These are phyloP conservation scores for Promerops cafer DNA, from an alignment of 2,113 vertebrate genomes.

Conservation along the genomic window DNA sequence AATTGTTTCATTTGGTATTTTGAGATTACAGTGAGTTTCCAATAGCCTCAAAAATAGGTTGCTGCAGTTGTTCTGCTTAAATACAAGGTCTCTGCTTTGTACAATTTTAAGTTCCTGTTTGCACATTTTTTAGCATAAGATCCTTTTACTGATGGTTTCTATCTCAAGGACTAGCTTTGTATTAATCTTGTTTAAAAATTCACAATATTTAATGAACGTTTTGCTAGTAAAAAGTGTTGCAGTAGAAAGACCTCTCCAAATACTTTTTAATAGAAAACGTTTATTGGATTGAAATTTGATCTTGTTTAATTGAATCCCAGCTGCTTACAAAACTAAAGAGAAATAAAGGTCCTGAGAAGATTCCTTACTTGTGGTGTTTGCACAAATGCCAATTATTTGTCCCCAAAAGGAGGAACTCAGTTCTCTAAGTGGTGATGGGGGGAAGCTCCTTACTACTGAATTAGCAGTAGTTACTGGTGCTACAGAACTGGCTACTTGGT, in stretches of 20 bases:
- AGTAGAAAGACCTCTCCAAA: not conserved
- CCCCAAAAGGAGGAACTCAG: not conserved
- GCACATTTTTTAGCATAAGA: not conserved
- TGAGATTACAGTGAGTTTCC: not conserved
- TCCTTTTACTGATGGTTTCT: not conserved
- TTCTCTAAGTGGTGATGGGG: not conserved
- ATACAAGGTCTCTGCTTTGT: not conserved
- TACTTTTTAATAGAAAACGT: not conserved
- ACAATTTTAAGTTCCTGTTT: not conserved
- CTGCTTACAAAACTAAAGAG: not conserved
- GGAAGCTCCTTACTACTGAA: not conserved
- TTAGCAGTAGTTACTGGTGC: not conserved
- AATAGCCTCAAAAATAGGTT: not conserved
- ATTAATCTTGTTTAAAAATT: constrained; percentile 9
- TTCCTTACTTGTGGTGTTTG: not conserved
- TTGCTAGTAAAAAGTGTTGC: constrained; percentile 12
- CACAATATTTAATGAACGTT: not conserved
- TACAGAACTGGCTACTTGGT: not conserved
- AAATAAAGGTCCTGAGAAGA: not conserved
- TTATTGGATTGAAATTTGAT: not conserved
- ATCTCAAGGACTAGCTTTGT: constrained; percentile 6
- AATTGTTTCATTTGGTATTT: not conserved
- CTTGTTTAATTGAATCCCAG: not conserved
- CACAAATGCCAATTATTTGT: not conserved
- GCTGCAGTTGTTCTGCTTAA: not conserved